Percentiles rank a stretch among this genome's conserved stretches.
Evolutionary conservation across 2,888 invertebrate genomes (phyloP).

Genomic region (Ectemnius cavifrons): DNA sequence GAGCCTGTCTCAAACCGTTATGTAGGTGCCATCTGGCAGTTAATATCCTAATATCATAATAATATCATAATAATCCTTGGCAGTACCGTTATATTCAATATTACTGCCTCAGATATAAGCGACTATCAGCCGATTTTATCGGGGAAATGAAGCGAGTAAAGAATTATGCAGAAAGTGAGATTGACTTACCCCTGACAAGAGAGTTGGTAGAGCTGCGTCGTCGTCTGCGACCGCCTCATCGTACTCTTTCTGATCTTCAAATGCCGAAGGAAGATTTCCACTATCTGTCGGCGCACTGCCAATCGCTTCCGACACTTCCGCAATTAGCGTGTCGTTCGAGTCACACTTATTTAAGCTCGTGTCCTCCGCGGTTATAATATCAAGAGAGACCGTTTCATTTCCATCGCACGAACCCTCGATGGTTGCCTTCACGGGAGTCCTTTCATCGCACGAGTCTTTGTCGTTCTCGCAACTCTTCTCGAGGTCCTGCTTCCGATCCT

Average conservation of each 20-base stretch:
- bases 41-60: constrained; percentile 4
- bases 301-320: constrained; percentile 62
- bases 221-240: constrained; percentile 15
- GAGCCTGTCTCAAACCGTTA: too few relatives aligned
- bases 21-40: too few relatives aligned
- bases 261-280: not conserved
- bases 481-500: constrained; percentile 35
- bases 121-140: constrained; percentile 32
- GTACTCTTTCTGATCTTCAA: constrained; percentile 15
- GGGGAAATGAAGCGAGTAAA: not conserved
- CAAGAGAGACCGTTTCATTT: constrained; percentile 49
- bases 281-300: constrained; percentile 1
- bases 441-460: constrained; percentile 50
- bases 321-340: constrained; percentile 72
- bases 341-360: constrained; percentile 70
- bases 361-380: constrained; percentile 55
- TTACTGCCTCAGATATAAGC: constrained; percentile 18
- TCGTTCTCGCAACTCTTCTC: constrained; percentile 66
- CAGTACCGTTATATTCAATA: constrained; percentile 47
- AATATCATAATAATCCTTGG: not conserved
- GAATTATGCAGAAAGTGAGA: not conserved
- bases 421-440: constrained; percentile 22
- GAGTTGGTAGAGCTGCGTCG: not conserved
- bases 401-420: constrained; percentile 8
- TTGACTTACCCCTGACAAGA: not conserved